These are phyloP conservation scores for Rotaria magnacalcarata DNA, from an alignment of 2,888 invertebrate genomes.

Conservation along the genomic window DNA sequence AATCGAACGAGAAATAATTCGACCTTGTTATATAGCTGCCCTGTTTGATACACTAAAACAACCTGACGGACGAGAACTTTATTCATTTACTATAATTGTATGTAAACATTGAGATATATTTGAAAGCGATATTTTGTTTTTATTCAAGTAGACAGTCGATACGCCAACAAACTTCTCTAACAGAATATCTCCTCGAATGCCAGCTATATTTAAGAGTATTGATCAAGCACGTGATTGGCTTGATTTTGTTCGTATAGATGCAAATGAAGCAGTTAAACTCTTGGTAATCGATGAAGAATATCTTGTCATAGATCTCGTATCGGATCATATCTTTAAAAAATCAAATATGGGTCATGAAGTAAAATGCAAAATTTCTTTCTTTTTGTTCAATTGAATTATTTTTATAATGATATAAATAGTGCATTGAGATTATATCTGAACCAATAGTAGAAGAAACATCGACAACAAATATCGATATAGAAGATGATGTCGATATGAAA, in stretches of 20 bases:
- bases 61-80: neutral
- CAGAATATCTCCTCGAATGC: neutral
- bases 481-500: too few species aligned
- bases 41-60: neutral
- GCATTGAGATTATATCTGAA: too few species aligned
- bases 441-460: too few species aligned
- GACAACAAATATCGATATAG: too few species aligned
- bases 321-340: too few species aligned
- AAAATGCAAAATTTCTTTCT: too few species aligned
- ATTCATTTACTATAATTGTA: neutral
- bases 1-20: neutral
- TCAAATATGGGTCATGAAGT: too few species aligned
- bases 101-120: neutral
- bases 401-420: too few species aligned
- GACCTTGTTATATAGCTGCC: neutral
- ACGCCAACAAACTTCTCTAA: neutral
- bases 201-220: neutral
- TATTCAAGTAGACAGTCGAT: neutral
- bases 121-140: too few species aligned
- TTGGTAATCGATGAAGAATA: neutral
- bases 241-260: neutral
- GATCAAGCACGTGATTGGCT: neutral
- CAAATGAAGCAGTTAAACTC: neutral
- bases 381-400: too few species aligned
- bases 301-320: neutral